Evolutionary conservation across 2,113 vertebrate genomes (phyloP).

Genomic region (Anarrhichthys ocellatus): DNA sequence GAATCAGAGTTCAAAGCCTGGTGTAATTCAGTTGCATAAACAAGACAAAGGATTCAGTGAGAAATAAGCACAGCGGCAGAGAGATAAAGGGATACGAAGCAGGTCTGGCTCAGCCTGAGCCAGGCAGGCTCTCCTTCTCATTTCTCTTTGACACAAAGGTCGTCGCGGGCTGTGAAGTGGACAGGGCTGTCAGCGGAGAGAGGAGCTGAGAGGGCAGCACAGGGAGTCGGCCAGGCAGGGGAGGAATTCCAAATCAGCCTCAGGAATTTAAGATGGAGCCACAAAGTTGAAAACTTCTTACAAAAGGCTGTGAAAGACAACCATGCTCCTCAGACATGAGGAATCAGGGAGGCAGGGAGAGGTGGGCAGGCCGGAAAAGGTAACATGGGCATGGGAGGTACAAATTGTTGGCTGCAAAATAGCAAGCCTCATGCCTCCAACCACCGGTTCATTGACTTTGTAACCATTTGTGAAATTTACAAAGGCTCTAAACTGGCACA

Average conservation of each 20-base stretch:
- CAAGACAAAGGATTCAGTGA: not conserved
- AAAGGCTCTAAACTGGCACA: slow-evolving; percentile 35
- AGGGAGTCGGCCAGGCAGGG: slow-evolving; percentile 37
- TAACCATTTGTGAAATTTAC: slow-evolving; percentile 40
- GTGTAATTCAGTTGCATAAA: slow-evolving; percentile 11
- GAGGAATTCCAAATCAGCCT: slow-evolving; percentile 61
- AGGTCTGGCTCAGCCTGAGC: slow-evolving; percentile 15
- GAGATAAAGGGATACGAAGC: not conserved
- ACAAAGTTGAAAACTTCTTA: slow-evolving; percentile 33
- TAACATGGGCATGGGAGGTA: slow-evolving; percentile 1
- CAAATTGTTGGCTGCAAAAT: slow-evolving; percentile 27
- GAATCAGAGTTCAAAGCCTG: not conserved
- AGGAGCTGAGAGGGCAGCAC: slow-evolving; percentile 30
- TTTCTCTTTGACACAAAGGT: slow-evolving; percentile 60
- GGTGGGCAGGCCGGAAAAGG: not conserved
- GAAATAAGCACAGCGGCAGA: not conserved
- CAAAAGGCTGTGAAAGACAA: not conserved
- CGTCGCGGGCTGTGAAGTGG: slow-evolving; percentile 49
- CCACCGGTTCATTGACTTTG: slow-evolving; percentile 38
- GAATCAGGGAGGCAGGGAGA: not conserved
- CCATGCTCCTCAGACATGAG: slow-evolving; percentile 19
- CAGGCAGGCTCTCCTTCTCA: slow-evolving; percentile 28
- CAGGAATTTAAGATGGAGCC: slow-evolving; percentile 30
- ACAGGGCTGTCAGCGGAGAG: slow-evolving; percentile 58
- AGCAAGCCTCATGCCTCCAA: slow-evolving; percentile 7